A percentile compares a stretch with the other conserved stretches of the same genome.
Conservation (phyloP, 1,140 invertebrate genomes). For the Drosophila subobscura region DNA sequence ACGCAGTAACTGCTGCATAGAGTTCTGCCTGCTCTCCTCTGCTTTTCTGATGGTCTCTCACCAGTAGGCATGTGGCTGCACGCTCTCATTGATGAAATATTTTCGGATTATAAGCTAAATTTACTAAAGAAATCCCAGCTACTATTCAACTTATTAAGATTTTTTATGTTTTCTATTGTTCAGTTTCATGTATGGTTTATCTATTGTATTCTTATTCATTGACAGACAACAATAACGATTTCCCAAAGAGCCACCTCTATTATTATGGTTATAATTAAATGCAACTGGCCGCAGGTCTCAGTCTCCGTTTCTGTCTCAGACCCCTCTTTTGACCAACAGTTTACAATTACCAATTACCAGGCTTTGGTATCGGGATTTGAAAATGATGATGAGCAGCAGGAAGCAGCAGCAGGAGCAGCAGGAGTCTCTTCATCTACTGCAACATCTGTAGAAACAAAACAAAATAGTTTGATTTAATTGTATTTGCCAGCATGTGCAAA, state of each 20-base stretch:
- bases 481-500: conserved; percentile 61
- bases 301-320: not conserved
- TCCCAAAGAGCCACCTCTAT: conserved; percentile 24
- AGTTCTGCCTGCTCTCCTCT: no score
- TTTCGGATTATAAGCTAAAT: no score
- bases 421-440: conserved; percentile 1
- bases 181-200: not conserved
- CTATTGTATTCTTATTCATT: conserved; percentile 8
- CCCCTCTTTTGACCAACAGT: conserved; percentile 22
- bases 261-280: conserved; percentile 47
- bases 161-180: not conserved
- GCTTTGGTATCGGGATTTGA: no score
- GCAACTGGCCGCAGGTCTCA: conserved; percentile 45
- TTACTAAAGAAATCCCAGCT: no score
- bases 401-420: conserved; percentile 4
- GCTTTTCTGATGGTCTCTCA: no score
- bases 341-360: conserved; percentile 73
- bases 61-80: no score
- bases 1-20: no score
- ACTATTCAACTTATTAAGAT: no score
- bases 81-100: no score
- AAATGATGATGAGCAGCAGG: not conserved
- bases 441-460: conserved; percentile 6
- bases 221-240: conserved; percentile 19
- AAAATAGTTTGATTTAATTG: conserved; percentile 59